phyloP scores from a whole-genome alignment of 2,113 vertebrate species.

The Pontoporia blainvillei region DNA sequence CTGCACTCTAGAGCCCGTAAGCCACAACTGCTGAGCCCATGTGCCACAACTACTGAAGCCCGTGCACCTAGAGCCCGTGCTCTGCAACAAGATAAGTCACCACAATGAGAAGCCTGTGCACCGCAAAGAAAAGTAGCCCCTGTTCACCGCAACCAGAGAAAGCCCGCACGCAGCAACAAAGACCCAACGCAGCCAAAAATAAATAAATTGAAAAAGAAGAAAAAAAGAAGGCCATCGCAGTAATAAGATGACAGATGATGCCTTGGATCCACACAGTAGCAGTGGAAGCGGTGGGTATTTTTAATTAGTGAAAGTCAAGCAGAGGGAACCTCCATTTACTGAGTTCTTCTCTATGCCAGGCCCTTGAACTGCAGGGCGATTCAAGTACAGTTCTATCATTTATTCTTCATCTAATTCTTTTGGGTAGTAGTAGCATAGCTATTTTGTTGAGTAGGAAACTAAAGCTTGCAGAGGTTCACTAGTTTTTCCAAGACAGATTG shows the following conservation, averaged over 20 bases:
- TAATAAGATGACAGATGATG: not conserved
- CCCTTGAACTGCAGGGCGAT: not conserved
- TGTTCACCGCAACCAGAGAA: too few relatives aligned
- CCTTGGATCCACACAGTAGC: not conserved
- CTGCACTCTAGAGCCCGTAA: too few relatives aligned
- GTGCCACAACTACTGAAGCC: too few relatives aligned
- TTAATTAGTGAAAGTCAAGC: not conserved
- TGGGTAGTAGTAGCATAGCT: not conserved
- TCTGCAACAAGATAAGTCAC: too few relatives aligned
- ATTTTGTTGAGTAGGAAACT: not conserved
- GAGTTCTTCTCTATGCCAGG: not conserved
- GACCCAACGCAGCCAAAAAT: too few relatives aligned
- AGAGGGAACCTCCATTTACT: not conserved
- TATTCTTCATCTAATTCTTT: not conserved
- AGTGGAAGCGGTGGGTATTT: not conserved
- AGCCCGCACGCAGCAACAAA: too few relatives aligned
- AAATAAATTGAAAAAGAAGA: too few relatives aligned
- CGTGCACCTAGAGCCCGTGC: too few relatives aligned
- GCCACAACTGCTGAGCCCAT: too few relatives aligned
- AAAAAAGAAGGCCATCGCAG: not conserved
- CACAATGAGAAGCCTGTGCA: fast-evolving
- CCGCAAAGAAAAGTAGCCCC: too few relatives aligned
- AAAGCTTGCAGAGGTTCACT: not conserved
- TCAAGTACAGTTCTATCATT: not conserved
- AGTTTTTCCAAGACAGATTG: not conserved